Conservation (phyloP, 2,797 vertebrate genomes). For the Hydrophis major region DNA sequence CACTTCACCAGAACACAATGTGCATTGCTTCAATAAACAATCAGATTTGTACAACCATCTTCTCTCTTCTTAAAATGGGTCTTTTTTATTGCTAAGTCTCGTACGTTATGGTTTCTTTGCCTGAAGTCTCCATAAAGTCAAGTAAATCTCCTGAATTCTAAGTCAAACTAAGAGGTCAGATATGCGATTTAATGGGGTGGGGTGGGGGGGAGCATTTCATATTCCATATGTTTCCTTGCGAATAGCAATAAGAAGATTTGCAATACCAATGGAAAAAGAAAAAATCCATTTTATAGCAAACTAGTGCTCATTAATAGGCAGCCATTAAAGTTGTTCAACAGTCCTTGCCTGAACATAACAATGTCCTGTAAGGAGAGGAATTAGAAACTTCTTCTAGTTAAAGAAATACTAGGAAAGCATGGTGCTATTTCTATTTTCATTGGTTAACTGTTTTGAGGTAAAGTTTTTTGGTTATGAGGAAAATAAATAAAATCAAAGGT, state of each 20-base stretch:
- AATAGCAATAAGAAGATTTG: neutral
- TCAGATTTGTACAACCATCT: too few species aligned
- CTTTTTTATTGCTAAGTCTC: neutral
- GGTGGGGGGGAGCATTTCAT: neutral
- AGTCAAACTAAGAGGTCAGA: neutral
- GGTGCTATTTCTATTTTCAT: neutral
- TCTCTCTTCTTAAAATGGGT: neutral
- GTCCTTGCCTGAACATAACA: neutral
- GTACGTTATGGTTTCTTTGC: neutral
- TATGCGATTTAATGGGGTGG: neutral
- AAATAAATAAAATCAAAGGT: neutral
- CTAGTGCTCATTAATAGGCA: neutral
- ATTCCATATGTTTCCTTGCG: neutral
- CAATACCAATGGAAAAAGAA: neutral
- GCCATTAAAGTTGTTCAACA: neutral
- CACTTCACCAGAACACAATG: neutral
- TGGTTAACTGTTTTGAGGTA: neutral
- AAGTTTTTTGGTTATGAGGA: neutral
- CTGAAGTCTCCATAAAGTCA: neutral
- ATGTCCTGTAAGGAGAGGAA: neutral
- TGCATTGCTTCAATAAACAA: neutral
- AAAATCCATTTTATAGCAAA: neutral
- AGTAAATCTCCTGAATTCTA: neutral
- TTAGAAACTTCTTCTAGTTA: neutral
- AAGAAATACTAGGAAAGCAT: neutral